phyloP scores from a whole-genome alignment of 2,888 invertebrate genomes.

The Orchestes rusci region DNA sequence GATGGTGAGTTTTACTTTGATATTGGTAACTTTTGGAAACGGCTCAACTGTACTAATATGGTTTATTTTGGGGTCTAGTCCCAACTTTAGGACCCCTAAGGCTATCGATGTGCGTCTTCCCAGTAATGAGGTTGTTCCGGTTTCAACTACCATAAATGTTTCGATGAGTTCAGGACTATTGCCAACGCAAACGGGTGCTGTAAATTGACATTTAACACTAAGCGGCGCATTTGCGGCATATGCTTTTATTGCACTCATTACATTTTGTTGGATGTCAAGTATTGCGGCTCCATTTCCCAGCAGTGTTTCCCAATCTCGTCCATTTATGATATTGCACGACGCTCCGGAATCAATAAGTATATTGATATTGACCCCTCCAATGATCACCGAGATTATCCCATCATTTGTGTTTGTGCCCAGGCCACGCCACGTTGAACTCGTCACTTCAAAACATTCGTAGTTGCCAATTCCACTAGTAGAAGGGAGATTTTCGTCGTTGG shows the following conservation, averaged over 20 bases:
- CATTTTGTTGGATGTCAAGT: slow-evolving; percentile 17
- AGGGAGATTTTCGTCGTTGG: not conserved
- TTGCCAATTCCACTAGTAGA: slow-evolving; percentile 4
- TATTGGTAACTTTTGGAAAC: slow-evolving; percentile 27
- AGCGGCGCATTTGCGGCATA: slow-evolving; percentile 16
- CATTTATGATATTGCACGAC: slow-evolving; percentile 22
- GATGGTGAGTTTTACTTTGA: slow-evolving; percentile 21
- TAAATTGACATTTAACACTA: slow-evolving; percentile 16
- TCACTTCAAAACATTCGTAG: slow-evolving; percentile 7
- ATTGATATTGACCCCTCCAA: slow-evolving; percentile 20
- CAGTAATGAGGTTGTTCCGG: slow-evolving; percentile 4
- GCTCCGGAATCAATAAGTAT: slow-evolving; percentile 25
- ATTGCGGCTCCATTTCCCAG: slow-evolving; percentile 14
- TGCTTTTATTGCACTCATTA: slow-evolving; percentile 16
- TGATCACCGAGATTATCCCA: slow-evolving; percentile 9
- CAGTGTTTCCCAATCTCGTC: slow-evolving; percentile 21
- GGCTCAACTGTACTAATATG: slow-evolving; percentile 4
- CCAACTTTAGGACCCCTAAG: slow-evolving; percentile 26
- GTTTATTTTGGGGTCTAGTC: slow-evolving; percentile 23
- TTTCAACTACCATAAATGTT: slow-evolving; percentile 21
- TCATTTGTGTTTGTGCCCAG: not conserved
- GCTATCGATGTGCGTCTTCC: slow-evolving; percentile 26
- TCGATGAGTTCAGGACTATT: slow-evolving; percentile 7
- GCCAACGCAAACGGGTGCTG: slow-evolving; percentile 17
- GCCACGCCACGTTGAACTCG: not conserved